phyloP scores from a whole-genome alignment of 2,888 invertebrate species.

The Dryocosmus kuriphilus region DNA sequence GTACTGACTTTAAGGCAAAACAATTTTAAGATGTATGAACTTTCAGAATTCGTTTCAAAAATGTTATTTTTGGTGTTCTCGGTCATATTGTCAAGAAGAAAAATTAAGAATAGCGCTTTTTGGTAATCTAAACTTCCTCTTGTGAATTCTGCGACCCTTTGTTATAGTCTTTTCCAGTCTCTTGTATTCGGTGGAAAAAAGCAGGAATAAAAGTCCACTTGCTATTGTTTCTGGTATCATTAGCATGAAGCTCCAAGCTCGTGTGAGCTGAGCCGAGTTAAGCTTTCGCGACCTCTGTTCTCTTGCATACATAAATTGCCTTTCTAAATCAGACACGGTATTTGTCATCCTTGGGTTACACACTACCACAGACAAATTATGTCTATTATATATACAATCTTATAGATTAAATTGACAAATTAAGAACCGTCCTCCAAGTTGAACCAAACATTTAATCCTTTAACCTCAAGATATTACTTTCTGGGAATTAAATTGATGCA shows the following conservation, averaged over 20 bases:
- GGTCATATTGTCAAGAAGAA: too few relatives aligned
- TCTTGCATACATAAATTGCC: constrained; percentile 35
- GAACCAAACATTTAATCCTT: constrained; percentile 9
- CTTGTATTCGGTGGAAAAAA: neutral
- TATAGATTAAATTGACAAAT: constrained; percentile 13
- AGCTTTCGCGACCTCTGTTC: constrained; percentile 30
- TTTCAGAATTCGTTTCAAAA: neutral
- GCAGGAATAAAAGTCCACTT: neutral
- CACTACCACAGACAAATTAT: constrained; percentile 15
- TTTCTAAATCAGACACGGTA: constrained; percentile 21
- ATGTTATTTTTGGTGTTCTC: too few relatives aligned
- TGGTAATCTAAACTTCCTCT: neutral
- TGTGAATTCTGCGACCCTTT: neutral
- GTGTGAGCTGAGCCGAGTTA: constrained; percentile 21
- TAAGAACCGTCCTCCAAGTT: neutral
- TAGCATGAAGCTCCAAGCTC: constrained; percentile 21
- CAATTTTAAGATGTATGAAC: neutral
- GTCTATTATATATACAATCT: neutral
- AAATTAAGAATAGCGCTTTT: too few relatives aligned
- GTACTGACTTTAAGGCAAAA: neutral
- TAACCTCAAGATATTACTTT: neutral
- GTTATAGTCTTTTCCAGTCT: neutral
- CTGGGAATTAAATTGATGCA: neutral
- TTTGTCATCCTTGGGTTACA: constrained; percentile 15
- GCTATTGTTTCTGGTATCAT: constrained; percentile 23